These are phyloP conservation scores for Platorchestia sp. DNA, from an alignment of 1,140 invertebrate genomes.

Conservation along the genomic window DNA sequence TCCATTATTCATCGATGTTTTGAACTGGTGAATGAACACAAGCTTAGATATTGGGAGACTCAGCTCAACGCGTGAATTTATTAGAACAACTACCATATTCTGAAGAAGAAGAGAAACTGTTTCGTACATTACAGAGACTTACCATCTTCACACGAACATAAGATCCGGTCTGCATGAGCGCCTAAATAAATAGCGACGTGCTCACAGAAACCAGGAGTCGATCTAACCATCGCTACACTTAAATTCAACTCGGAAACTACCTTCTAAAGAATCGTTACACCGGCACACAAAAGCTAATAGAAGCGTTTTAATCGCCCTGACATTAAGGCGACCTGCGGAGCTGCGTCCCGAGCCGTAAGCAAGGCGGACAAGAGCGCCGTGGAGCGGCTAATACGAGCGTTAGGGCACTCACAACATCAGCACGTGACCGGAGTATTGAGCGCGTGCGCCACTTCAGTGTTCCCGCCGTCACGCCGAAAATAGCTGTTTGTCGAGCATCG, in stretches of 20 bases:
- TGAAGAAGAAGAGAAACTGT: neutral
- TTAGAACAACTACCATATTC: neutral
- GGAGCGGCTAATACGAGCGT: neutral
- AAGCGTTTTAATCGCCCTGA: neutral
- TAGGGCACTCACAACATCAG: neutral
- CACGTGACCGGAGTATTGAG: neutral
- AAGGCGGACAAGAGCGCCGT: neutral
- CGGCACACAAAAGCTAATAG: neutral
- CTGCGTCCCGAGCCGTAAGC: neutral
- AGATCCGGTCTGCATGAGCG: neutral
- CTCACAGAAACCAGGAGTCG: neutral
- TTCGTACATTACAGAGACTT: neutral
- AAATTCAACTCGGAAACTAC: neutral
- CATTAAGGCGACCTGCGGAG: neutral
- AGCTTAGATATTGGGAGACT: neutral
- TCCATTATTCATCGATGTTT: too few relatives aligned
- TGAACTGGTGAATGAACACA: neutral
- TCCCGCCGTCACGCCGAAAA: neutral
- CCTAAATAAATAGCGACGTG: neutral
- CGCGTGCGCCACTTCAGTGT: neutral
- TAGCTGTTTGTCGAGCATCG: neutral
- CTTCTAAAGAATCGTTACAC: neutral
- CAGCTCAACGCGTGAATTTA: neutral
- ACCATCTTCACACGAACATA: neutral
- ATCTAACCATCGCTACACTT: neutral